A percentile compares a stretch with the other conserved stretches of the same genome.
These are phyloP conservation scores for Scopus umbretta DNA, from an alignment of 2,113 vertebrate genomes.

Conservation along the genomic window DNA sequence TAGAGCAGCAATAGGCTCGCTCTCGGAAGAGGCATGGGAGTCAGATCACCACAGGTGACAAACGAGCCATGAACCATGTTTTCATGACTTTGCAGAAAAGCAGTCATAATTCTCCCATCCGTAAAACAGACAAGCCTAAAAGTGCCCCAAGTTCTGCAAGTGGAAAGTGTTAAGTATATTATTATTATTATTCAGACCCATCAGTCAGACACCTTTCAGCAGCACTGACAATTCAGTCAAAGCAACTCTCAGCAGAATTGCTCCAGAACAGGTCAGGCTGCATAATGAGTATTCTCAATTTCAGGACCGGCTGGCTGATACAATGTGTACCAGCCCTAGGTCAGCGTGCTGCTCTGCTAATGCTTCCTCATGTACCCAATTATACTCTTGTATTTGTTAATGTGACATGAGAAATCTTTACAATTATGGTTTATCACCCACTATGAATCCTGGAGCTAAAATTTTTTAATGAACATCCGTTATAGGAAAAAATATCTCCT, in stretches of 20 bases:
- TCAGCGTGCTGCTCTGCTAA: neutral
- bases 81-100: neutral
- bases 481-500: neutral
- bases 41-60: neutral
- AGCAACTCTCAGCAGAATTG: neutral
- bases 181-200: neutral
- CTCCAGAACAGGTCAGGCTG: neutral
- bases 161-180: neutral
- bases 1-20: neutral
- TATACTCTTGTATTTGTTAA: neutral
- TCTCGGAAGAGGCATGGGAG: fast-evolving
- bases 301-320: neutral
- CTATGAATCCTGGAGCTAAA: neutral
- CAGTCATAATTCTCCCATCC: neutral
- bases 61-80: neutral
- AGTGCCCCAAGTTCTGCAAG: neutral
- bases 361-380: neutral
- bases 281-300: neutral
- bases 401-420: neutral
- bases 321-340: neutral
- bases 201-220: neutral
- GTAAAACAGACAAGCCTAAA: neutral
- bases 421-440: neutral
- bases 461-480: neutral
- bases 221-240: neutral